These are phyloP conservation scores for Arrhopalites spinosus DNA, from an alignment of 2,888 invertebrate species.

Conservation along the genomic window DNA sequence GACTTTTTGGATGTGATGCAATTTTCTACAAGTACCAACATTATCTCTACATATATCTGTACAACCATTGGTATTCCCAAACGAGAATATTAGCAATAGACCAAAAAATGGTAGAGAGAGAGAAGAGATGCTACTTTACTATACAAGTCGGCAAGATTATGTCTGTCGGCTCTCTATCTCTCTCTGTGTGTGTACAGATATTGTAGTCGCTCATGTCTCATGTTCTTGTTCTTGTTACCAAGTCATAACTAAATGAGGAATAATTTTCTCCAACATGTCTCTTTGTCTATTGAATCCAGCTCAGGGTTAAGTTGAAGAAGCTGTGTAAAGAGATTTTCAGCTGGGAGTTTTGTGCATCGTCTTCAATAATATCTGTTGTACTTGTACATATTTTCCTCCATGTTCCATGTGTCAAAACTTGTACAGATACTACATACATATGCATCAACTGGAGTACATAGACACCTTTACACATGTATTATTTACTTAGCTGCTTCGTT, in stretches of 20 bases:
- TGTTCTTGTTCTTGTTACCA: not conserved
- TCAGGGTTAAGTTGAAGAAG: not conserved
- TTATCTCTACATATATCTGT: not conserved
- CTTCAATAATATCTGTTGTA: too few species aligned
- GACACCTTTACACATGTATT: not conserved
- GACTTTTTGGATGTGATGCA: too few species aligned
- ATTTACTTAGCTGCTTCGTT: not conserved
- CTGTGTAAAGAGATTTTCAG: conserved; percentile 4
- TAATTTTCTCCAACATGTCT: conserved; percentile 10
- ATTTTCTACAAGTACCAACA: not conserved
- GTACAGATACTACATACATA: not conserved
- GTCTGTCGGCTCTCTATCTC: not conserved
- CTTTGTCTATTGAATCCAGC: not conserved
- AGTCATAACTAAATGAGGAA: conserved; percentile 17
- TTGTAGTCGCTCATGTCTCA: too few species aligned
- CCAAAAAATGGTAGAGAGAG: too few species aligned
- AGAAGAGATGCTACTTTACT: not conserved
- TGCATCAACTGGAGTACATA: not conserved
- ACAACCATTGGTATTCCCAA: not conserved
- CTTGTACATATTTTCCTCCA: not conserved
- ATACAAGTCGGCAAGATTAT: not conserved
- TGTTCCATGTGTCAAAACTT: not conserved
- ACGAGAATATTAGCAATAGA: too few species aligned
- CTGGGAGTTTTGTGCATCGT: conserved; percentile 6
- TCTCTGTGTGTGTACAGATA: not conserved